Base-by-base conservation (phyloP, 2,888 invertebrate species). In the Aleiodes alternator region DNA sequence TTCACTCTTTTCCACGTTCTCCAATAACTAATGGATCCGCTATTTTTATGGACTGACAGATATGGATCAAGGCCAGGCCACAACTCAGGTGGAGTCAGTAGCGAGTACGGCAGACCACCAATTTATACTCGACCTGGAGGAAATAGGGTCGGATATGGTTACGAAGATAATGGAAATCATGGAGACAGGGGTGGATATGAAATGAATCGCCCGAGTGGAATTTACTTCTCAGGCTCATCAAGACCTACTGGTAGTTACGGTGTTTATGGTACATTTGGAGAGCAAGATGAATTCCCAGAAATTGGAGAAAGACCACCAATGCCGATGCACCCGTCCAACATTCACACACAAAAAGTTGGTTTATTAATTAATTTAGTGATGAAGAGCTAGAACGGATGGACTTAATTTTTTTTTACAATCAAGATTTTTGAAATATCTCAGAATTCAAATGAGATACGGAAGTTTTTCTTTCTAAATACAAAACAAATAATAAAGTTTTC, bases 251-350 rank as follows among this genome's bases (percentile, higher is more conserved):
- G 73, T 48, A 59, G 76, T 72, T 82, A 84, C 55, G 87, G 87
- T 29, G 72, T 84, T 74, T 81, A 82, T 34, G 84, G 85, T 8
- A 82, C 78, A 34, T 50, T 85, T 55, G 83, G 79, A 16, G 84
- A 82, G 11, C 82, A 81, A 14, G 84, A 84, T 14, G 82, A 85
- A 61, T 84, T 84, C 55, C 77, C 76, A 50, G 51, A 31, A 0
- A 51, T 12, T 68, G 50, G 64, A 11, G 76, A 50, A 57, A 56
- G 50, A 16, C 55, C 80, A 8, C 68, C 68, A 12, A 50, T 11
- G 4, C 29, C 68, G 23, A 50, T 11, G 4, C 29, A 16, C 8
- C 68, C 68, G 5, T 3, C 51, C 43, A 64, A 68, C 34, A 68
- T 68, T 16, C 23, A 55, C 9, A 48, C 73, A 12, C 59, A 68